Evolutionary conservation across 2,797 vertebrate genomes (phyloP).

Genomic region (Acanthis flammea): DNA sequence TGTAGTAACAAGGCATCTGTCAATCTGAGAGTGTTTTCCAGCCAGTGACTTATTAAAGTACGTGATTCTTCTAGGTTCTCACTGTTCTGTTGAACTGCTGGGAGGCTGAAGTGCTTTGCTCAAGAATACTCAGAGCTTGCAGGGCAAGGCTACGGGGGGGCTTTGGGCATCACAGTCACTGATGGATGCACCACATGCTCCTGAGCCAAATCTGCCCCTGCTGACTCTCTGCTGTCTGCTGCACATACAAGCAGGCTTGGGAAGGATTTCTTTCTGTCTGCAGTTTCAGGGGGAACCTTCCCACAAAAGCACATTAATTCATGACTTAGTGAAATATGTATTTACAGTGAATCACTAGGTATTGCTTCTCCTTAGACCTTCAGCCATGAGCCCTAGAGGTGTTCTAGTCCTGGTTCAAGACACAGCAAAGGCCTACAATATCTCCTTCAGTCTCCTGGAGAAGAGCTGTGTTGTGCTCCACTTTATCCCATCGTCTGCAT

Average conservation of each 20-base stretch:
- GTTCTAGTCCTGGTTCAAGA: background rate
- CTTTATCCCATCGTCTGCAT: background rate
- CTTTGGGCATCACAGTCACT: background rate
- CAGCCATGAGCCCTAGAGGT: background rate
- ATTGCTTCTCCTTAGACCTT: background rate
- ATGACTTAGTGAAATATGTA: rapidly evolving
- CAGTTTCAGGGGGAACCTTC: background rate
- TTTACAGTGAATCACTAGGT: background rate
- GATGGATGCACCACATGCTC: rapidly evolving
- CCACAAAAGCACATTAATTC: background rate
- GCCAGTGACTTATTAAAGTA: background rate
- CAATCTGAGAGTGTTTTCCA: background rate
- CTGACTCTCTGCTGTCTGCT: background rate
- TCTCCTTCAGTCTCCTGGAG: background rate
- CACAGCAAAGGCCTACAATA: background rate
- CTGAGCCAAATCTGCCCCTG: background rate
- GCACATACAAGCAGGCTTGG: background rate
- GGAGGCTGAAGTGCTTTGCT: background rate
- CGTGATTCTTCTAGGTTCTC: background rate
- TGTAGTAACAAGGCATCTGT: background rate
- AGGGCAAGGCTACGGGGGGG: background rate
- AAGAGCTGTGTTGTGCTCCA: background rate
- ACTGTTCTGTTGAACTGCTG: background rate
- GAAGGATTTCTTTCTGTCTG: background rate
- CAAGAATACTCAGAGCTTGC: background rate